A percentile compares a stretch with the other conserved stretches of the same genome.
Evolutionary conservation across 2,797 vertebrate genomes (phyloP).

Genomic region (Anas bahamensis): DNA sequence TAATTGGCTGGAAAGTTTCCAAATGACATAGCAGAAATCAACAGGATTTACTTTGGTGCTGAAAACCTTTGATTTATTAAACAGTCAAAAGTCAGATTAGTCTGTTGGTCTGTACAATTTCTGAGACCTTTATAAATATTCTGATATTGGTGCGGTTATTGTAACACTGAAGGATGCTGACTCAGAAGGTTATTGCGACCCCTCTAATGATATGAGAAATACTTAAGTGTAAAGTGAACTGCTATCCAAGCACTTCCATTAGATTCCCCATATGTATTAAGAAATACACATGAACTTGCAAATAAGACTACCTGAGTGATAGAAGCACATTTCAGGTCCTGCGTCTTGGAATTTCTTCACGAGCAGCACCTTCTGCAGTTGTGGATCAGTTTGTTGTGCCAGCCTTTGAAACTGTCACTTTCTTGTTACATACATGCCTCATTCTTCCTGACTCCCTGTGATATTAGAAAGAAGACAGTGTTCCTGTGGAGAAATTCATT

Average conservation of each 20-base stretch:
- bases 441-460: not conserved
- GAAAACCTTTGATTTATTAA: not conserved
- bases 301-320: not conserved
- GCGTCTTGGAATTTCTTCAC: fast-evolving
- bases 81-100: too few species aligned
- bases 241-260: not conserved
- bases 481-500: not conserved
- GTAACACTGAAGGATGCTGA: not conserved
- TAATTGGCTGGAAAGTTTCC: not conserved
- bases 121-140: not conserved
- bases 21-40: fast-evolving
- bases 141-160: not conserved
- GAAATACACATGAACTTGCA: fast-evolving
- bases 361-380: not conserved
- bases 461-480: not conserved
- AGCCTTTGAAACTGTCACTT: not conserved
- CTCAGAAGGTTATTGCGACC: not conserved
- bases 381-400: not conserved
- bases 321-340: not conserved
- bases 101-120: not conserved
- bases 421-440: not conserved
- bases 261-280: fast-evolving
- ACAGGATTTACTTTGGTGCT: not conserved
- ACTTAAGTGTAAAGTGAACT: not conserved
- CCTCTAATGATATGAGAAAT: not conserved